Conservation (phyloP, 23 tunicate species). For the Botrylloides violaceus region DNA sequence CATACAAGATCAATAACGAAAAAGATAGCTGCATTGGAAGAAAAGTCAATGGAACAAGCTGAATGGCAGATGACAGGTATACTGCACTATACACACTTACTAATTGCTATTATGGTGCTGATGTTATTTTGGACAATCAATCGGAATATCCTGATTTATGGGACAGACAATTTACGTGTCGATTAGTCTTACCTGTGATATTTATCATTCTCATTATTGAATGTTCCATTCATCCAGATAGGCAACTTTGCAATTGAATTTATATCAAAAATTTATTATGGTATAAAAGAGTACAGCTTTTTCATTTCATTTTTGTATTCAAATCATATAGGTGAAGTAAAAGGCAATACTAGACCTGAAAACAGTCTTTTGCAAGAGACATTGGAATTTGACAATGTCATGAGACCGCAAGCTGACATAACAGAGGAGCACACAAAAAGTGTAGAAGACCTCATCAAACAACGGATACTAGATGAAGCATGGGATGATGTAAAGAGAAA, state of each 20-base stretch:
- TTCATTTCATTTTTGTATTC: neutral
- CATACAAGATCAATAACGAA: conserved; percentile 25
- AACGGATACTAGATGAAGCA: conserved; percentile 58
- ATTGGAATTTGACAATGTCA: conserved; percentile 43
- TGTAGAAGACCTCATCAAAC: conserved; percentile 57
- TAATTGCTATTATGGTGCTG: too few relatives aligned
- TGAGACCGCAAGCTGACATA: conserved; percentile 70
- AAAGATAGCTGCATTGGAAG: conserved; percentile 45
- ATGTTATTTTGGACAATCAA: too few relatives aligned
- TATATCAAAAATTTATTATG: neutral
- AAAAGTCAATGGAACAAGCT: conserved; percentile 39
- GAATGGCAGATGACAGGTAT: conserved; percentile 92
- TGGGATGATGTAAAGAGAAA: conserved; percentile 81
- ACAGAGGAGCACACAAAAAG: conserved; percentile 78
- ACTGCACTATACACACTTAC: too few relatives aligned
- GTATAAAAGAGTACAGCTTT: neutral
- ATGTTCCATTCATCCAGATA: too few relatives aligned
- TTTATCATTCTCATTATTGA: too few relatives aligned
- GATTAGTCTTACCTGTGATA: too few relatives aligned
- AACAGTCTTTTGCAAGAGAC: conserved; percentile 82
- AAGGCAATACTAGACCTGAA: conserved; percentile 50
- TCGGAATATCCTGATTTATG: too few relatives aligned
- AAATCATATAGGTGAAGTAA: conserved; percentile 37
- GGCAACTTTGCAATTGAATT: too few relatives aligned
- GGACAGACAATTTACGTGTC: too few relatives aligned